Conservation (phyloP, 37 sponge, comb jelly and placozoan genomes). For the Cliona cf. orientalis region DNA sequence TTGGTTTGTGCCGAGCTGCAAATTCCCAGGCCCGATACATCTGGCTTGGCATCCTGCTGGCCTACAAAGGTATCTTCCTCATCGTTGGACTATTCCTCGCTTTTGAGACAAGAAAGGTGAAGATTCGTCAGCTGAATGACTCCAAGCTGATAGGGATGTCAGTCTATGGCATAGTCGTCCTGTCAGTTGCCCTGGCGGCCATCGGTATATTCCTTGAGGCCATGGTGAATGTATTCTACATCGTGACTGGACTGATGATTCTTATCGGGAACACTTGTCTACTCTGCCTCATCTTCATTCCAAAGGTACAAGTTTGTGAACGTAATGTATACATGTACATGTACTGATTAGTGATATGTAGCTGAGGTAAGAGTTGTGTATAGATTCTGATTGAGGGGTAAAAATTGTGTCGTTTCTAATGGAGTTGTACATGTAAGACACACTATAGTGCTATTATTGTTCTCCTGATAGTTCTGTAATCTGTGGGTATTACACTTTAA, state of each 20-base stretch:
- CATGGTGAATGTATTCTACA: conserved; percentile 34
- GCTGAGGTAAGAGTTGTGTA: no score
- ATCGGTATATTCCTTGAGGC: conserved; percentile 33
- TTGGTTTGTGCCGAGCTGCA: conserved; percentile 22
- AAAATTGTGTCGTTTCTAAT: no score
- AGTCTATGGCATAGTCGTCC: conserved; percentile 61
- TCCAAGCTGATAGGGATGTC: conserved; percentile 56
- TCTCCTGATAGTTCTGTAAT: no score
- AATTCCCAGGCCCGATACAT: neutral
- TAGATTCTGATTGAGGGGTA: no score
- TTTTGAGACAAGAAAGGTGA: conserved; percentile 65
- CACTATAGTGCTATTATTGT: no score
- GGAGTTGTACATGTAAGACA: no score
- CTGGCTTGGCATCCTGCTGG: conserved; percentile 45
- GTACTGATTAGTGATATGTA: no score
- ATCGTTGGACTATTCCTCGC: conserved; percentile 62
- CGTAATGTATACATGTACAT: no score
- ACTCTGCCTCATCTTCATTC: conserved; percentile 55
- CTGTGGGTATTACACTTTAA: no score
- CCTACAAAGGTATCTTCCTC: conserved; percentile 63
- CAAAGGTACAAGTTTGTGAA: conserved; percentile 65
- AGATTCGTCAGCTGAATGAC: conserved; percentile 59
- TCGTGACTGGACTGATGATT: conserved; percentile 47
- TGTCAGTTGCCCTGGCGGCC: conserved; percentile 51
- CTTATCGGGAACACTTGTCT: conserved; percentile 49